phyloP scores from a whole-genome alignment of 2,113 vertebrate genomes.

The Caretta caretta region DNA sequence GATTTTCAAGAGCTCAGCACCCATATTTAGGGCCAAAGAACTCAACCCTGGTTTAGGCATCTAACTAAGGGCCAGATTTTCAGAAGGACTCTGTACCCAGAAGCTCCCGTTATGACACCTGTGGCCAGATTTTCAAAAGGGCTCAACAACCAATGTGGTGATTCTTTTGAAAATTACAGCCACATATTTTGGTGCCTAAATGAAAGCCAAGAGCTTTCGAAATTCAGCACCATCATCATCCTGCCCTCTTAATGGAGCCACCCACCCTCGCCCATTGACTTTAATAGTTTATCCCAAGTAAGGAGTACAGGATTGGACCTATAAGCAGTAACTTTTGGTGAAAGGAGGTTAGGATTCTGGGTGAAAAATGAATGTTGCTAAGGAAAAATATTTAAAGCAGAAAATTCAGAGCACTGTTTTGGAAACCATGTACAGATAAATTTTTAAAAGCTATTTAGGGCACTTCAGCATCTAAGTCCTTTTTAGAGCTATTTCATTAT shows the following conservation, averaged over 20 bases:
- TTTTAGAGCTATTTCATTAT: constrained; percentile 25
- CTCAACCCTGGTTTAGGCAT: neutral
- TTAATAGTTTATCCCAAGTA: constrained; percentile 2
- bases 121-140: neutral
- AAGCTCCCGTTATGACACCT: neutral
- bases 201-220: neutral
- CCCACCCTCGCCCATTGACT: neutral
- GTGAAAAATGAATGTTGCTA: constrained; percentile 5
- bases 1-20: neutral
- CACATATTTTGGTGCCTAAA: neutral
- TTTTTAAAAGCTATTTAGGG: neutral
- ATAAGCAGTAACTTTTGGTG: constrained; percentile 14
- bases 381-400: constrained; percentile 16
- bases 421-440: neutral
- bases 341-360: constrained; percentile 2
- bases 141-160: neutral
- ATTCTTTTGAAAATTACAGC: neutral
- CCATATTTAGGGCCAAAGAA: neutral
- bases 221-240: accelerated
- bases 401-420: neutral
- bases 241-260: neutral
- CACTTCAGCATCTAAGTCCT: constrained; percentile 26
- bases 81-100: neutral
- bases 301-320: neutral
- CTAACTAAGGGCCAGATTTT: neutral